These are phyloP conservation scores for Leptinotarsa rubiginosa DNA, from an alignment of 2,888 invertebrate species.

Conservation along the genomic window DNA sequence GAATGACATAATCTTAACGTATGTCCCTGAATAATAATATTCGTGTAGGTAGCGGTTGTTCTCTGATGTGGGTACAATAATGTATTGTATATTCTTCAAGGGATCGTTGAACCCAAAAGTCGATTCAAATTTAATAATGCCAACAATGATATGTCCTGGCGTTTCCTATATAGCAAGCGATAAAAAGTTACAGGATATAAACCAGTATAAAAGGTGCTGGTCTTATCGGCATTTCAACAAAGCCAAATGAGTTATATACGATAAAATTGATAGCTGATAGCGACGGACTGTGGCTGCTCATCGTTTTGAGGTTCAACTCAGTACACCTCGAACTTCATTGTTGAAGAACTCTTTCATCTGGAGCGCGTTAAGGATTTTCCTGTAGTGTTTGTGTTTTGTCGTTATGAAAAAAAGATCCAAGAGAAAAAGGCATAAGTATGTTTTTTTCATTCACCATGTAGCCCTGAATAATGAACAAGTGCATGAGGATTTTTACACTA, in stretches of 20 bases:
- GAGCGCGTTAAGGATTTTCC: too few relatives aligned
- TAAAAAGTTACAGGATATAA: not conserved
- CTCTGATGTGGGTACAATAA: slow-evolving; percentile 18
- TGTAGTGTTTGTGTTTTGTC: too few relatives aligned
- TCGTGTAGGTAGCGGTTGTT: slow-evolving; percentile 33
- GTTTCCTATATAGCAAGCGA: not conserved
- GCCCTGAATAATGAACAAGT: too few relatives aligned
- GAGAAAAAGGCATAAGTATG: too few relatives aligned
- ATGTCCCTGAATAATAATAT: slow-evolving; percentile 33
- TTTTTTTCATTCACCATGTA: too few relatives aligned
- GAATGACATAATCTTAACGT: slow-evolving; percentile 39
- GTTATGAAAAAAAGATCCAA: too few relatives aligned
- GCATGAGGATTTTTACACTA: too few relatives aligned
- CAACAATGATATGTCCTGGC: slow-evolving; percentile 13
- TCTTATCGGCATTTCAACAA: not conserved
- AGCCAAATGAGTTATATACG: not conserved
- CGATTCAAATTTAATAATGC: slow-evolving; percentile 23
- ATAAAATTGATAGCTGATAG: too few relatives aligned
- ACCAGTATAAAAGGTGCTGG: not conserved
- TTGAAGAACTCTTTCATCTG: too few relatives aligned
- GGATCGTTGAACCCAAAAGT: slow-evolving; percentile 21
- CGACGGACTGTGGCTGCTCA: too few relatives aligned
- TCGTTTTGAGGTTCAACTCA: too few relatives aligned
- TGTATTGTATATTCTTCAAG: slow-evolving; percentile 24
- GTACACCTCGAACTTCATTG: too few relatives aligned